A percentile compares a stretch with the other conserved stretches of the same genome.
phyloP scores from a whole-genome alignment of 2,888 invertebrate genomes.

The Andrena minutula region DNA sequence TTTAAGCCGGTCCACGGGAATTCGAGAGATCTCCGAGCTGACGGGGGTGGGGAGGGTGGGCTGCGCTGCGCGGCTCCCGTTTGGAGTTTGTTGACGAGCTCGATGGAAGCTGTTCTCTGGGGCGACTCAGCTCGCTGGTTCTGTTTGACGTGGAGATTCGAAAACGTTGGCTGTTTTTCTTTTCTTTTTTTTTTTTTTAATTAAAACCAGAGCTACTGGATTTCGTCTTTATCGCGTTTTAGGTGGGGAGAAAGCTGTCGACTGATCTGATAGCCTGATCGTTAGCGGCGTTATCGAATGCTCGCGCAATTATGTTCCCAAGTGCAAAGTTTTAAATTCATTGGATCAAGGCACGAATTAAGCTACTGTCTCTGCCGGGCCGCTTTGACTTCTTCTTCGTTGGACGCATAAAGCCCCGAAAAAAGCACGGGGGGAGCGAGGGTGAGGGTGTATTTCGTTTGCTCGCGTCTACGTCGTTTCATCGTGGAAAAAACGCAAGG shows the following conservation, averaged over 20 bases:
- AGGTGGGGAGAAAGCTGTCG: too few relatives aligned
- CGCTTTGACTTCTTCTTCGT: constrained; percentile 17
- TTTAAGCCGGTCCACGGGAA: constrained; percentile 23
- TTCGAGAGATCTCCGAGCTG: not conserved
- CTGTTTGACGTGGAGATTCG: too few relatives aligned
- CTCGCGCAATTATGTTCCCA: too few relatives aligned
- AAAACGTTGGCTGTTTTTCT: too few relatives aligned
- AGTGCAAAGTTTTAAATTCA: too few relatives aligned
- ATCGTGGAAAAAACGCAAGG: constrained; percentile 73
- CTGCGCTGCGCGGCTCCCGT: not conserved
- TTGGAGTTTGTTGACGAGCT: constrained; percentile 1
- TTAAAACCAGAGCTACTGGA: too few relatives aligned
- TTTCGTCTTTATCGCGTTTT: too few relatives aligned
- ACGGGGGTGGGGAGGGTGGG: not conserved
- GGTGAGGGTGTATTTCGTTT: constrained; percentile 54
- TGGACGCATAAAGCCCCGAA: not conserved
- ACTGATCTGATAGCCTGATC: too few relatives aligned
- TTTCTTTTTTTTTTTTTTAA: too few relatives aligned
- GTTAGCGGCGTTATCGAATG: too few relatives aligned
- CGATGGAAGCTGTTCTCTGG: not conserved
- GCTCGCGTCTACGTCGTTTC: constrained; percentile 64
- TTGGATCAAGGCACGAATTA: too few relatives aligned
- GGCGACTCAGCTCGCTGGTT: not conserved
- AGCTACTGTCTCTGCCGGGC: not conserved
- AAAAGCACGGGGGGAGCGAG: not conserved